Base-by-base conservation (phyloP, 2,888 invertebrate genomes). In the Caenorhabditis sp. region DNA sequence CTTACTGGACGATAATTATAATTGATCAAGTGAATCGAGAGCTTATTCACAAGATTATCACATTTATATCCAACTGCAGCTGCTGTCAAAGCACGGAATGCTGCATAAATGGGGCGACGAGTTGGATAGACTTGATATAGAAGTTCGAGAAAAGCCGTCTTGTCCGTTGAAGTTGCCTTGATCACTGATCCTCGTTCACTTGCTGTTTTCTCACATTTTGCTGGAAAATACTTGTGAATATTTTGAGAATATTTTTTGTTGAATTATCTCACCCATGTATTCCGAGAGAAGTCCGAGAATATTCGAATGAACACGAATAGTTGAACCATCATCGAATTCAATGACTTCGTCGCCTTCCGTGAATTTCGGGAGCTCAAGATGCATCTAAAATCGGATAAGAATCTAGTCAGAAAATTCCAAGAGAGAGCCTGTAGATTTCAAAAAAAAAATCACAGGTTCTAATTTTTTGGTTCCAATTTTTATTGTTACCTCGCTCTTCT, bases 41-140 rank as follows among this genome's bases (percentile, higher is more conserved):
- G 53, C 1, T 67, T 60, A 54, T 74, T 71, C 27, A 77, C 58
- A 59, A 82, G 55, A 0, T 36, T 49, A 1, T 76, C 68, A 21
- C 77, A 74, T 23, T 72, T 51, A 61, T 76, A 82, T 12, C 70
- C 76, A 63, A 77, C 66, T 1, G 81, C 77, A 1, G 76, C 82
- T 24, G 51, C 61, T 14, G 78, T 43, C 14, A 82, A 60, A n/a
- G 67, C 69, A 31, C 76, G 69, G 62, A 83, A 80, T 4, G 77
- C 64, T 10, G 73, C 68, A 64, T 77, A 77, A 50, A 82, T 65
- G 1, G 81, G 78, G 43, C 81, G 81, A 27, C 80, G 76, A 50
- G 76, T 80, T 5, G 78, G 79, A 62, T 83, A 80, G 19, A 66
- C 70, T 49, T 81, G 80, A 54, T 75, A 74, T 26, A 82, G 73